Conservation (phyloP, 2,888 invertebrate genomes). For the Epinotia brunnichana region DNA sequence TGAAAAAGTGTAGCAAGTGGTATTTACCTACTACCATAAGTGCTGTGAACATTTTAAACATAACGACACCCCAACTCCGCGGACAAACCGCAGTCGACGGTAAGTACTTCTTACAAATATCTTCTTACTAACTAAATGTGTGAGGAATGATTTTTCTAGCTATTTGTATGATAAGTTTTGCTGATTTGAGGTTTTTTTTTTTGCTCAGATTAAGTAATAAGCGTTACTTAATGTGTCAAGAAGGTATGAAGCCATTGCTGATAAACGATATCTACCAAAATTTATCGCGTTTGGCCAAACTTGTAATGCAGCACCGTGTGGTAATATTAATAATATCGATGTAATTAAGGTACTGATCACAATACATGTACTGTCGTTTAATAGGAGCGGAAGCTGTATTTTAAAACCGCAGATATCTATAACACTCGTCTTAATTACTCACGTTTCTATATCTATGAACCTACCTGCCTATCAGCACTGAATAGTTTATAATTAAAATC, state of each 20-base stretch:
- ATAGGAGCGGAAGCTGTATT: conserved; percentile 35
- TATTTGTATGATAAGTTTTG: too few species aligned
- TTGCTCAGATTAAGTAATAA: too few species aligned
- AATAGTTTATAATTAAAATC: not conserved
- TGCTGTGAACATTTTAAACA: not conserved
- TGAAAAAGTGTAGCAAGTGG: too few species aligned
- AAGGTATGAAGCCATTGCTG: not conserved
- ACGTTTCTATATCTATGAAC: conserved; percentile 29
- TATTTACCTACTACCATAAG: not conserved
- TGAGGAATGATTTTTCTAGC: too few species aligned
- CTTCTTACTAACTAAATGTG: not conserved
- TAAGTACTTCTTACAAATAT: not conserved
- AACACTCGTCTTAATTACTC: conserved; percentile 30
- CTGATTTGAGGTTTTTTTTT: too few species aligned
- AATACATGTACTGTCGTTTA: conserved; percentile 15
- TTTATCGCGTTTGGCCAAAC: too few species aligned
- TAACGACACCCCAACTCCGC: too few species aligned
- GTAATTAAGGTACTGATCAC: not conserved
- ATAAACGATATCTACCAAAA: not conserved
- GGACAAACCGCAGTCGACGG: not conserved
- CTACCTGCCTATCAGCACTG: not conserved
- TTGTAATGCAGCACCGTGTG: not conserved
- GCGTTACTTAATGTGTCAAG: not conserved
- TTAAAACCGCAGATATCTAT: conserved; percentile 33
- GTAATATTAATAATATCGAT: not conserved